Percentiles rank a stretch among this genome's conserved stretches.
These are phyloP conservation scores for Protaetia brevitarsis DNA, from an alignment of 1,140 invertebrate species.

Conservation along the genomic window DNA sequence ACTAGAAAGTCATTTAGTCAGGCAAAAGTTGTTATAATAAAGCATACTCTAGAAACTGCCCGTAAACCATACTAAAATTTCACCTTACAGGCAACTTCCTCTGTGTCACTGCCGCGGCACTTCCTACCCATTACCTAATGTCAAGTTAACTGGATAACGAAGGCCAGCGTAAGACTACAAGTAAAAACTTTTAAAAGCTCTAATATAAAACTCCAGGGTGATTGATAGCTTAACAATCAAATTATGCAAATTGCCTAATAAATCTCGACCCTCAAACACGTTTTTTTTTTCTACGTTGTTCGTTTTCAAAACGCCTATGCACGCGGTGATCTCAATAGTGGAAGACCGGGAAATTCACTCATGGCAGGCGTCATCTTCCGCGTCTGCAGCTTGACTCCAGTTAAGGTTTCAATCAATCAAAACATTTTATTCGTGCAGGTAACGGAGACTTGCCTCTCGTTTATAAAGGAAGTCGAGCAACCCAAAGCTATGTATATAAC, in stretches of 20 bases:
- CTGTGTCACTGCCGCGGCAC: too few relatives aligned
- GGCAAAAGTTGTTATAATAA: too few relatives aligned
- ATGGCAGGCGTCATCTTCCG: not conserved
- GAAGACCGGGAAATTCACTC: not conserved
- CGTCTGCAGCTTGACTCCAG: constrained; percentile 10
- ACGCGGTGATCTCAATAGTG: not conserved
- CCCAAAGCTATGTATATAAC: not conserved
- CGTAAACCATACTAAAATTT: too few relatives aligned
- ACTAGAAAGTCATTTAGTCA: too few relatives aligned
- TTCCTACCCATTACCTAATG: constrained; percentile 3
- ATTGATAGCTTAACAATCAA: constrained; percentile 18
- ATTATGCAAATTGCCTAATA: constrained; percentile 16
- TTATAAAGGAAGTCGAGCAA: not conserved
- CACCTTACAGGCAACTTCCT: too few relatives aligned
- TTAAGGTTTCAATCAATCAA: constrained; percentile 18
- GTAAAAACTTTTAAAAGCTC: constrained; percentile 12
- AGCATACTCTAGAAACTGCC: too few relatives aligned
- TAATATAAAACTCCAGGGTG: constrained; percentile 8
- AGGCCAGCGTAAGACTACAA: not conserved
- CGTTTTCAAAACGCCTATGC: not conserved
- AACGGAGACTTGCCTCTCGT: not conserved
- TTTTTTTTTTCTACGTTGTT: constrained; percentile 9
- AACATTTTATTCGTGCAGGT: constrained; percentile 9
- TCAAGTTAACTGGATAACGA: not conserved
- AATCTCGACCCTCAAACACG: constrained; percentile 13